Percentiles rank a stretch among this genome's conserved stretches.
Evolutionary conservation across 1,140 invertebrate genomes (phyloP).

Genomic region (Calliopsis andreniformis): DNA sequence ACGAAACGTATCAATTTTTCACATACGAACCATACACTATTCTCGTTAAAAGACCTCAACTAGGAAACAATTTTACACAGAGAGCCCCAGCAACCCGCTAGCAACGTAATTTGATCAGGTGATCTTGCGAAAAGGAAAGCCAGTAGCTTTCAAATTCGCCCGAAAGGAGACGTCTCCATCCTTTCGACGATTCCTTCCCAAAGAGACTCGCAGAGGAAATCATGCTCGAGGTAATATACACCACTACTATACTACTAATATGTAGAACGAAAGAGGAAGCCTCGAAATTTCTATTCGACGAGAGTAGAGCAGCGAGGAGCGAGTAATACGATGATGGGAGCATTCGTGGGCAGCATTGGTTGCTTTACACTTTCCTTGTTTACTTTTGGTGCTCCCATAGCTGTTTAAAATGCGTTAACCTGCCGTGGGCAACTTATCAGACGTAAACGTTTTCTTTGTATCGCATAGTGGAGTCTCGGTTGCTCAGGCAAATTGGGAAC

Average conservation of each 20-base stretch:
- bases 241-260: no score
- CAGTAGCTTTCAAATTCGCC: neutral
- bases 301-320: constrained; percentile 34
- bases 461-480: no score
- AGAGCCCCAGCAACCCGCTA: no score
- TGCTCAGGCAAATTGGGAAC: no score
- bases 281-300: constrained; percentile 20
- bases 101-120: no score
- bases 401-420: constrained; percentile 67
- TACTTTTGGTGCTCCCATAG: constrained; percentile 32
- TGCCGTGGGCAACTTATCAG: constrained; percentile 34
- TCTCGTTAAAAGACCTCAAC: no score
- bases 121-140: neutral
- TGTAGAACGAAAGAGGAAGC: constrained; percentile 2
- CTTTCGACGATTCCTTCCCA: no score
- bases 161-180: neutral
- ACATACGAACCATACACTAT: no score
- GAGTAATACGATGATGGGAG: constrained; percentile 46
- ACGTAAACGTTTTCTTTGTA: constrained; percentile 62
- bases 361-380: constrained; percentile 46
- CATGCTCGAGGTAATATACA: neutral
- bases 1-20: no score
- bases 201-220: neutral
- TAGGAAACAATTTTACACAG: no score
- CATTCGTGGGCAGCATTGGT: neutral